Conservation (phyloP, 2,797 vertebrate species). For the Xiphophorus birchmanni region DNA sequence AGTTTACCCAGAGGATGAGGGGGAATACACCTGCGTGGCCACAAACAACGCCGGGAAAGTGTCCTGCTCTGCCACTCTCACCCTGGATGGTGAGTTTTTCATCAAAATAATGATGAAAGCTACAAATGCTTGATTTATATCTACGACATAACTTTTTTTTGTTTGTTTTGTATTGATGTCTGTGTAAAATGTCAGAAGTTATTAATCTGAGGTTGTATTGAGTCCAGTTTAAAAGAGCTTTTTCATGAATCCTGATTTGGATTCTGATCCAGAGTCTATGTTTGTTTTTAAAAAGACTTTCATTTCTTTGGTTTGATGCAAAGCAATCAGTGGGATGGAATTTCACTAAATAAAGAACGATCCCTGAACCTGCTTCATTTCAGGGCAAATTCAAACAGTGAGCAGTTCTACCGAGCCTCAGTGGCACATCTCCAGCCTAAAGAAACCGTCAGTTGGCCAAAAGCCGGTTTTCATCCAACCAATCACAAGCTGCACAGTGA, state of each 20-base stretch:
- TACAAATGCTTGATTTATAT: neutral
- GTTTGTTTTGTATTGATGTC: neutral
- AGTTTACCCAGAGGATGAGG: conserved; percentile 93
- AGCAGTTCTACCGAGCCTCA: conserved; percentile 80
- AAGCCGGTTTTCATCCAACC: conserved; percentile 90
- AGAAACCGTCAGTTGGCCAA: conserved; percentile 86
- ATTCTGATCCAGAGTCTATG: neutral
- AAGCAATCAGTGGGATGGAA: neutral
- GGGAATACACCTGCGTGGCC: conserved; percentile 90
- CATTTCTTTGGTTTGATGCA: neutral
- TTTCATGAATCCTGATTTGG: neutral
- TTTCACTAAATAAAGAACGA: conserved; percentile 13
- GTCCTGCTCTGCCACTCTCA: conserved; percentile 89
- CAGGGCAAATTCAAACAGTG: conserved; percentile 86
- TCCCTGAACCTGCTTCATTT: conserved; percentile 86
- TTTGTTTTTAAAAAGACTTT: neutral
- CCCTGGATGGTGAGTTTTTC: conserved; percentile 86
- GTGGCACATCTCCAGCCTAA: conserved; percentile 83
- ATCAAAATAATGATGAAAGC: neutral
- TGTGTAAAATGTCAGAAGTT: neutral
- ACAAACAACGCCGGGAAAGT: conserved; percentile 88
- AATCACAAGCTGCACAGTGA: conserved; percentile 87
- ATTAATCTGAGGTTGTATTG: neutral
- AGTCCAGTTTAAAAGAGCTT: neutral
- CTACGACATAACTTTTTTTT: neutral